Evolutionary conservation across 2,888 invertebrate species (phyloP).

Genomic region (Cheilosia pagana): DNA sequence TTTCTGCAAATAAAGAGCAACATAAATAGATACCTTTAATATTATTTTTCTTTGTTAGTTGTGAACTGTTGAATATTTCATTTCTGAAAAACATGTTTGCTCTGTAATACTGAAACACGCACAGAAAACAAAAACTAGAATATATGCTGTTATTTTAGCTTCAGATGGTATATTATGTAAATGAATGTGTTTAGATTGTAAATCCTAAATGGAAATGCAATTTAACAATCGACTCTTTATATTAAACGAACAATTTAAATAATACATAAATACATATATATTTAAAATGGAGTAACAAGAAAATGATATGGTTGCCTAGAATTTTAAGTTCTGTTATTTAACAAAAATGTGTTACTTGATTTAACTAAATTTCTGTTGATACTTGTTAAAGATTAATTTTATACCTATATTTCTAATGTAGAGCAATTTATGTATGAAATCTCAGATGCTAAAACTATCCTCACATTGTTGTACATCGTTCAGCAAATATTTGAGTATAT

Average conservation of each 20-base stretch:
- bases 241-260: slow-evolving; percentile 47
- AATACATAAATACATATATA: slow-evolving; percentile 6
- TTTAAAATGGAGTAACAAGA: slow-evolving; percentile 36
- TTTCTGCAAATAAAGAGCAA: slow-evolving; percentile 25
- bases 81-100: slow-evolving; percentile 21
- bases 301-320: slow-evolving; percentile 53
- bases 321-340: slow-evolving; percentile 41
- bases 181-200: slow-evolving; percentile 19
- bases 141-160: slow-evolving; percentile 33
- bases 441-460: slow-evolving; percentile 52
- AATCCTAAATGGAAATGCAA: slow-evolving; percentile 12
- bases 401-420: slow-evolving; percentile 48
- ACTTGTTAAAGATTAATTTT: slow-evolving; percentile 58
- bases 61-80: slow-evolving; percentile 37
- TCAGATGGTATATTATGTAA: slow-evolving; percentile 34
- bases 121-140: slow-evolving; percentile 54
- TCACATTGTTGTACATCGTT: slow-evolving; percentile 58
- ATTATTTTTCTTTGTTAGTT: slow-evolving; percentile 23
- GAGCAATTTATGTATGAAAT: slow-evolving; percentile 40
- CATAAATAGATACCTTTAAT: background rate
- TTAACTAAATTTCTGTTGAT: slow-evolving; percentile 49
- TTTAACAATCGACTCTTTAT: slow-evolving; percentile 59
- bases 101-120: slow-evolving; percentile 63
- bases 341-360: slow-evolving; percentile 34
- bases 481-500: slow-evolving; percentile 54